Evolutionary conservation across 2,888 invertebrate species (phyloP).

Genomic region (Acrocyrtus sp.): DNA sequence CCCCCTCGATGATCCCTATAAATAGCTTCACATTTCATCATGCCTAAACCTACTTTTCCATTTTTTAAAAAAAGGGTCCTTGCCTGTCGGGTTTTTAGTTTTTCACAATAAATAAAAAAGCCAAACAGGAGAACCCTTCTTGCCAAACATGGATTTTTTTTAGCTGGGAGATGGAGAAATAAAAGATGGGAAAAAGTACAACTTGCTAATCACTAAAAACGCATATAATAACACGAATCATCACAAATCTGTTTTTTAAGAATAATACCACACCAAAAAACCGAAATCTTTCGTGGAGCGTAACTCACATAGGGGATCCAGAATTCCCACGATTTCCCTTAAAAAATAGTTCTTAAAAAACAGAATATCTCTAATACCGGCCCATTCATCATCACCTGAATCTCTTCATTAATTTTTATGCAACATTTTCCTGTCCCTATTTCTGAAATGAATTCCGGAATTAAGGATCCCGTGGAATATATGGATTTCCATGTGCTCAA

Average conservation of each 20-base stretch:
- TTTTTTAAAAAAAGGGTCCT: no score
- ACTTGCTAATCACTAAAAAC: constrained; percentile 40
- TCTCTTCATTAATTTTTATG: background rate
- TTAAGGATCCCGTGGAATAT: no score
- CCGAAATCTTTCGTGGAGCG: constrained; percentile 31
- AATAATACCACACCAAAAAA: constrained; percentile 9
- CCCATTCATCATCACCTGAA: constrained; percentile 9
- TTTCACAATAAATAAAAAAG: constrained; percentile 30
- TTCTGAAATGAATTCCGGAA: no score
- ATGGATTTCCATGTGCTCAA: no score
- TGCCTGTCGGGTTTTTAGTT: constrained; percentile 21
- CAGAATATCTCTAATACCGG: no score
- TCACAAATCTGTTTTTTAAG: constrained; percentile 40
- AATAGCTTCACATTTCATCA: constrained; percentile 38
- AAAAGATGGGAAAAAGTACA: constrained; percentile 32
- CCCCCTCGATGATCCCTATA: constrained; percentile 26
- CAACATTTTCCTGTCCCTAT: background rate
- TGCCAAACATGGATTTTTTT: constrained; percentile 6
- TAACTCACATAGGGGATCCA: constrained; percentile 50
- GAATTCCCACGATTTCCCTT: constrained; percentile 58
- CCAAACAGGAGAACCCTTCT: constrained; percentile 17
- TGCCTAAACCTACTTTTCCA: no score
- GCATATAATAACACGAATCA: constrained; percentile 35
- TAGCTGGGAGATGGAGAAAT: background rate
- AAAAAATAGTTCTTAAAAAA: no score